Base-by-base conservation (phyloP, 2,888 invertebrate genomes). In the Zootermopsis nevadensis region DNA sequence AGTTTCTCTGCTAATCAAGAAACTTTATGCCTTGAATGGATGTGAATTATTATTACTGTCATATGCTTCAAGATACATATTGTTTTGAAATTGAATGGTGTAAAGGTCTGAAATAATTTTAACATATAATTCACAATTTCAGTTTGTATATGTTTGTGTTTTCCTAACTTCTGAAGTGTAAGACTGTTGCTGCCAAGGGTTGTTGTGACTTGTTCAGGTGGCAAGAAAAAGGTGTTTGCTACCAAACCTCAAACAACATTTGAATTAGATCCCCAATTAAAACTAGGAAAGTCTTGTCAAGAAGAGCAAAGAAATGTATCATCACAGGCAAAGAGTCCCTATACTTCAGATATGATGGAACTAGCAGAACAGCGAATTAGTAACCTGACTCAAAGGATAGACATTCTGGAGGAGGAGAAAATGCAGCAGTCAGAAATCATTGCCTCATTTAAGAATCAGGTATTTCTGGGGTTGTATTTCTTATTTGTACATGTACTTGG, bases 401-500 rank as follows among this genome's bases (percentile, higher is more conserved):
- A 88, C 67, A 88, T 89, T 80, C 87, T 90, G 27, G 89, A 89
- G 81, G 90, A 91, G 7, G 89, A 91, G 82, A 87, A 88, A 82
- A 82, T 87, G 42, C 87, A 88, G 77, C 86, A 89, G 81, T 85
- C 86, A 38, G 89, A 89, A 85, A 86, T 87, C 48, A 89, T 91
- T 83, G 88, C 89, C 76, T 88, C 89, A 74, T 89, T 89, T 84
- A 89, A 90, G 85, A 89, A 88, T 69, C 90, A 91, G 87, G 91
- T 90, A 86, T 83, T 19, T 24, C 22, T 12, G n/a, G 55, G n/a
- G 60, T 3, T 19, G 1, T 1, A 60, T 60, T 10, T 60, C n/a
- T 1, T 48, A 15, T 48, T n/a, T 12, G 4, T 48, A 19, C 19
- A 15, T 48, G 48, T 48, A 19, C 19, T 48, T 15, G 19, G 19